Percentiles rank a stretch among this genome's conserved stretches.
Evolutionary conservation across 2,797 vertebrate genomes (phyloP).

Genomic region (Clarias pachynema): DNA sequence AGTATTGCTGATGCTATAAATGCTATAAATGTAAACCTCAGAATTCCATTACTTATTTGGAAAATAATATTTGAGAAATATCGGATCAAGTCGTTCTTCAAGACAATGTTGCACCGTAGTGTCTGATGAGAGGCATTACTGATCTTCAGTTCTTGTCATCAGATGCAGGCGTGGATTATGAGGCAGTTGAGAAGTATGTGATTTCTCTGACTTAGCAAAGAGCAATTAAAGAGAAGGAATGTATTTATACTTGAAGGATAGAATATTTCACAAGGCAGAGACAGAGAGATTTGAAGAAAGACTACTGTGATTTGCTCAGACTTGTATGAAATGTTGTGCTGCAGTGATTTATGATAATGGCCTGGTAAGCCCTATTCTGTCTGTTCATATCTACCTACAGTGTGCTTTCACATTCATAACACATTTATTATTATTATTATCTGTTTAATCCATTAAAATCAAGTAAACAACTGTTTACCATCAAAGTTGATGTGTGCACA

Average conservation of each 20-base stretch:
- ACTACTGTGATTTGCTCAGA: slow-evolving; percentile 45
- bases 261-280: slow-evolving; percentile 53
- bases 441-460: slow-evolving; percentile 9
- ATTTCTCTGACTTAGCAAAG: slow-evolving; percentile 70
- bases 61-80: neutral
- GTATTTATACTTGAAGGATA: slow-evolving; percentile 61
- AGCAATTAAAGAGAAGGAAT: slow-evolving; percentile 73
- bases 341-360: slow-evolving; percentile 41
- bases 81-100: neutral
- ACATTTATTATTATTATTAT: slow-evolving; percentile 3
- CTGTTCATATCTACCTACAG: slow-evolving; percentile 16
- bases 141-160: slow-evolving; percentile 14
- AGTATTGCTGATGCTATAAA: neutral
- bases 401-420: neutral
- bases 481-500: neutral
- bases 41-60: neutral
- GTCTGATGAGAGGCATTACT: neutral
- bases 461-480: neutral
- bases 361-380: slow-evolving; percentile 32
- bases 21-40: neutral
- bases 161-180: slow-evolving; percentile 30
- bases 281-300: slow-evolving; percentile 45
- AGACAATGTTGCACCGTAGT: neutral
- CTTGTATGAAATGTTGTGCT: slow-evolving; percentile 41
- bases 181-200: slow-evolving; percentile 53